Conservation (phyloP, 2,888 invertebrate species). For the Stenotaenia linearis region DNA sequence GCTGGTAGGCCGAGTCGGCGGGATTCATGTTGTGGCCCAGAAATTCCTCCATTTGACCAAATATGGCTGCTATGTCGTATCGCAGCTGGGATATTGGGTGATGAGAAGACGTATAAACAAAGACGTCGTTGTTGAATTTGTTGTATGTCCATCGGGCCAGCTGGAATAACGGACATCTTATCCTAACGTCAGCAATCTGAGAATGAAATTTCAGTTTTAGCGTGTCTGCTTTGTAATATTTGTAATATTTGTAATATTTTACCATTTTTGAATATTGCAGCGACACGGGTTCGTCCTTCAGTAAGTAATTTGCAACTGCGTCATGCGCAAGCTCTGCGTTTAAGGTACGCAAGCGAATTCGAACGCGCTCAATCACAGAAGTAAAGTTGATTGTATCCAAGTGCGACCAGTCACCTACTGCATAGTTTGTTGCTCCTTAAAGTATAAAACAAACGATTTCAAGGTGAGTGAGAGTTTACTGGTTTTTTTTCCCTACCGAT, state of each 20-base stretch:
- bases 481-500: not conserved
- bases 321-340: not conserved
- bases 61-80: slow-evolving; percentile 16
- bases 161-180: not conserved
- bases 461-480: not conserved
- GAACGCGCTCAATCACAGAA: not conserved
- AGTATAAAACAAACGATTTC: not conserved
- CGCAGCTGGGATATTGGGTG: not conserved
- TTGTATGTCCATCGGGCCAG: not conserved
- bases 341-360: not conserved
- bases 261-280: slow-evolving; percentile 16
- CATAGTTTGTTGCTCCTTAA: not conserved
- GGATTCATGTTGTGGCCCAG: not conserved
- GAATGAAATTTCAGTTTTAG: no score
- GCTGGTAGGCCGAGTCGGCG: not conserved
- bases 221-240: no score
- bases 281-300: not conserved
- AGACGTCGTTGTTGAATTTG: not conserved
- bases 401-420: not conserved
- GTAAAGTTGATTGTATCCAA: not conserved
- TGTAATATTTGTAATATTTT: not conserved
- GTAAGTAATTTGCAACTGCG: not conserved
- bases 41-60: not conserved
- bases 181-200: slow-evolving; percentile 18
- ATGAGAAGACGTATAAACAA: not conserved